Evolutionary conservation across 37 sponge, comb jelly and placozoan genomes (phyloP), one percentile per base, ranked within the genome.

Genomic region (Theonella swinhoei): DNA sequence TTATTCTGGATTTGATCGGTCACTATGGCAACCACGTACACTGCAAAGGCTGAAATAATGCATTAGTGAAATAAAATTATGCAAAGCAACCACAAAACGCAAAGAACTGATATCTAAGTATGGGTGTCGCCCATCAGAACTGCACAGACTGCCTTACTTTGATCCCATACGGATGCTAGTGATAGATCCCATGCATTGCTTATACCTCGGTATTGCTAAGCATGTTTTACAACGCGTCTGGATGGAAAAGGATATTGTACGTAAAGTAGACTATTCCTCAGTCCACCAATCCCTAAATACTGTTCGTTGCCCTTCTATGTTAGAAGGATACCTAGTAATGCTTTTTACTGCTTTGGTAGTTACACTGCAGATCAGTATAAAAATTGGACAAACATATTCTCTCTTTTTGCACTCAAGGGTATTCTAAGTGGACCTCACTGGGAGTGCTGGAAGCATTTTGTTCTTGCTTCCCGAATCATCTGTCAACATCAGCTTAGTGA

Each of bases 291-390:
- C n/a, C n/a, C n/a, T n/a, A n/a, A n/a, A n/a, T n/a, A n/a, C n/a
- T n/a, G n/a, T n/a, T n/a, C n/a, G n/a, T n/a, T n/a, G n/a, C 86
- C 86, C 3, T 59, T 79, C 23, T 72, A 60, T 0, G 33, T 76
- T n/a, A n/a, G n/a, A n/a, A n/a, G n/a, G n/a, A n/a, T n/a, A n/a
- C n/a, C n/a, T n/a, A n/a, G n/a, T n/a, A 34, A 77, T 76, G 0
- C 17, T 36, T 70, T 22, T 7, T 72, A 42, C 58, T 64, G 39
- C 26, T 85, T 85, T 76, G 65, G 74, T 61, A 83, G 87, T 4
- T 91, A 86, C 54, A 85, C 85, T 62, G 85, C 85, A 37, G 85
- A 85, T 23, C 85, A 85, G 62, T 76, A 34, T 26, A 85, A 54
- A 38, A 72, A 63, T 70, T 81, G 83, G 83, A 26, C 73, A 4